phyloP scores from a whole-genome alignment of 1,140 invertebrate genomes.

The Eriocheir sinensis region DNA sequence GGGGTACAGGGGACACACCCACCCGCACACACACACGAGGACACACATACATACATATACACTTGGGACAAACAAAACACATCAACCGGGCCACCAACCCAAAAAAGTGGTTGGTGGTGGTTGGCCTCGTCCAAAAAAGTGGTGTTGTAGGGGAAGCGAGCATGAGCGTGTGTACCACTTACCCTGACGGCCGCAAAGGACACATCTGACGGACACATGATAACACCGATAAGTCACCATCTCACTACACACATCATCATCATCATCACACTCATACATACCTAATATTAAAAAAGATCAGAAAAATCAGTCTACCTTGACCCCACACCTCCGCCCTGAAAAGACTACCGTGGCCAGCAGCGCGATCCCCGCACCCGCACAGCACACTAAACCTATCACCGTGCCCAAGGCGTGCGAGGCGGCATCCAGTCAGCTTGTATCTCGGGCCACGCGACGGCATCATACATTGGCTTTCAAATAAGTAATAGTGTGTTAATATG shows the following conservation, averaged over 20 bases:
- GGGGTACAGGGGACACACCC: neutral
- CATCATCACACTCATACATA: neutral
- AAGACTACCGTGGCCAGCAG: neutral
- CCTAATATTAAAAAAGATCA: neutral
- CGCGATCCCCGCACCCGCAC: too few species aligned
- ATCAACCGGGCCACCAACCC: neutral
- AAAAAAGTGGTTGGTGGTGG: slow-evolving; percentile 43
- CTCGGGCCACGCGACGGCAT: too few species aligned
- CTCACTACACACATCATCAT: neutral
- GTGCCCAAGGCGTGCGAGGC: too few species aligned
- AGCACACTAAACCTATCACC: too few species aligned
- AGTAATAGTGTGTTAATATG: too few species aligned
- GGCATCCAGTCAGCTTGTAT: too few species aligned
- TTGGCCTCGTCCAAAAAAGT: slow-evolving; percentile 30
- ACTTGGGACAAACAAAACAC: slow-evolving; percentile 15
- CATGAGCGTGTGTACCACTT: slow-evolving; percentile 63
- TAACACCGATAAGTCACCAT: slow-evolving; percentile 15
- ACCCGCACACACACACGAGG: neutral
- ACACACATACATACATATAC: neutral
- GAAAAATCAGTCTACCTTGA: neutral
- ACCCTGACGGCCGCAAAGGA: slow-evolving; percentile 60
- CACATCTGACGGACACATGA: slow-evolving; percentile 73
- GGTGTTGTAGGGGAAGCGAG: slow-evolving; percentile 52
- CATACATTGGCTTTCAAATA: too few species aligned
- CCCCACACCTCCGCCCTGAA: neutral